Conservation (phyloP, 2,113 vertebrate genomes). For the Sorex fumeus region DNA sequence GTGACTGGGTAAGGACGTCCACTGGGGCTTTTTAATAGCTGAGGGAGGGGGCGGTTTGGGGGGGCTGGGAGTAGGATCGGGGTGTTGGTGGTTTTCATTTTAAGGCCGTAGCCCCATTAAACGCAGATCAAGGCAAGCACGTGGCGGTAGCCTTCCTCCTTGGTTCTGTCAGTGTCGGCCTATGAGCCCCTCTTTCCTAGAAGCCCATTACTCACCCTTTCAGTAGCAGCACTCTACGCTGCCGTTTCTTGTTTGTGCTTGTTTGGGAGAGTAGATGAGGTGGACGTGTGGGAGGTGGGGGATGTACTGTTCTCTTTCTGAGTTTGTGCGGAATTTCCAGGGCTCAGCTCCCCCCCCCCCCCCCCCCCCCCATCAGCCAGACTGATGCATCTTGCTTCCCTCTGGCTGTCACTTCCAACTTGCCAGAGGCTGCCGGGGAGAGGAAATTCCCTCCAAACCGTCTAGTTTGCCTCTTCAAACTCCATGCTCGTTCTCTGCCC, state of each 20-base stretch:
- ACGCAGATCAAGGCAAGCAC: constrained; percentile 71
- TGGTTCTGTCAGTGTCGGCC: constrained; percentile 58
- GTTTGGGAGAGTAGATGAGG: constrained; percentile 82
- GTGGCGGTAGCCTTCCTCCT: constrained; percentile 49
- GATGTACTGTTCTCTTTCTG: constrained; percentile 79
- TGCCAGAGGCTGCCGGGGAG: constrained; percentile 47
- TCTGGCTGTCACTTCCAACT: constrained; percentile 66
- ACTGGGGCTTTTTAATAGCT: constrained; percentile 39
- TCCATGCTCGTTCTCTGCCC: background rate
- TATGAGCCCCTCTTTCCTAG: constrained; percentile 77
- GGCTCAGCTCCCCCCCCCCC: constrained; percentile 14
- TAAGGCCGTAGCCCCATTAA: constrained; percentile 55
- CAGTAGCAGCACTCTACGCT: constrained; percentile 72
- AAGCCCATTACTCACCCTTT: constrained; percentile 85
- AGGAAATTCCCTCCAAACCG: constrained; percentile 61
- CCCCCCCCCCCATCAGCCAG: background rate
- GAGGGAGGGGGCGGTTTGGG: too few species aligned
- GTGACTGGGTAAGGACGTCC: constrained; percentile 36
- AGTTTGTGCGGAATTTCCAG: constrained; percentile 83
- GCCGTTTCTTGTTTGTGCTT: constrained; percentile 82
- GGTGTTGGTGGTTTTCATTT: constrained; percentile 62
- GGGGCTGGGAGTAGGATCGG: constrained; percentile 25
- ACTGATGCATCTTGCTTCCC: constrained; percentile 48
- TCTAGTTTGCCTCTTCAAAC: background rate
- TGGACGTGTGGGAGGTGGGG: constrained; percentile 83